These are phyloP conservation scores for Aspiorhynchus laticeps DNA, from an alignment of 2,113 vertebrate species.

Conservation along the genomic window DNA sequence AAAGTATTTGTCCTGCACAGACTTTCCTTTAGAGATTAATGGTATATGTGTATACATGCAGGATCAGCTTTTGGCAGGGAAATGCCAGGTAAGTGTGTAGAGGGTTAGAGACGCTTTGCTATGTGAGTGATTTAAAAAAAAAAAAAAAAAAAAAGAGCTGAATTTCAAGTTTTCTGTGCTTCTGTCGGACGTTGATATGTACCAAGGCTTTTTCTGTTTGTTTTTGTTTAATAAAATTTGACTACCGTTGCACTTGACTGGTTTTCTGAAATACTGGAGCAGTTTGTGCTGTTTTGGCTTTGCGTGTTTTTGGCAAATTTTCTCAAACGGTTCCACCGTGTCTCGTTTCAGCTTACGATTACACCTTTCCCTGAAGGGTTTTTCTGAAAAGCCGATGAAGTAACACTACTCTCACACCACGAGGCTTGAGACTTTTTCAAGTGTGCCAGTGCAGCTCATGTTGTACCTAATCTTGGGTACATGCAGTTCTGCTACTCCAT, in stretches of 20 bases:
- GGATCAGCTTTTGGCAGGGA: slow-evolving; percentile 69
- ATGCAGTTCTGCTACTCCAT: neutral
- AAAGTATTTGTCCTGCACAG: neutral
- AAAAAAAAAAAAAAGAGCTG: slow-evolving; percentile 4
- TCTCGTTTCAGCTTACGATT: slow-evolving; percentile 2
- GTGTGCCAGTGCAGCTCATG: slow-evolving; percentile 14
- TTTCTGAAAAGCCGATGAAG: slow-evolving; percentile 25
- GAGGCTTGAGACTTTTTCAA: neutral
- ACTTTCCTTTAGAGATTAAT: slow-evolving; percentile 3
- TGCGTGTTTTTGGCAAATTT: neutral
- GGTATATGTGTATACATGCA: slow-evolving; percentile 49
- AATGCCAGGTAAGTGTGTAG: slow-evolving; percentile 63
- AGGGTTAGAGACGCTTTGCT: slow-evolving; percentile 9
- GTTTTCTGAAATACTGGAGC: neutral
- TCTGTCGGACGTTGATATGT: neutral
- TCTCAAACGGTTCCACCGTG: neutral
- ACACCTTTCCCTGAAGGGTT: slow-evolving; percentile 33
- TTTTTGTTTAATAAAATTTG: slow-evolving; percentile 3
- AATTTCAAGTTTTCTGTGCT: slow-evolving; percentile 21
- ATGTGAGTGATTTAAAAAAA: slow-evolving; percentile 7
- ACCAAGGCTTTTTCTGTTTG: neutral
- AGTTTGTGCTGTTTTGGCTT: neutral
- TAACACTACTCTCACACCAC: slow-evolving; percentile 21
- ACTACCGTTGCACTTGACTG: slow-evolving; percentile 1
- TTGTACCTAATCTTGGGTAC: neutral